These are phyloP conservation scores for Lycia hirtaria DNA, from an alignment of 2,888 invertebrate species.

Conservation along the genomic window DNA sequence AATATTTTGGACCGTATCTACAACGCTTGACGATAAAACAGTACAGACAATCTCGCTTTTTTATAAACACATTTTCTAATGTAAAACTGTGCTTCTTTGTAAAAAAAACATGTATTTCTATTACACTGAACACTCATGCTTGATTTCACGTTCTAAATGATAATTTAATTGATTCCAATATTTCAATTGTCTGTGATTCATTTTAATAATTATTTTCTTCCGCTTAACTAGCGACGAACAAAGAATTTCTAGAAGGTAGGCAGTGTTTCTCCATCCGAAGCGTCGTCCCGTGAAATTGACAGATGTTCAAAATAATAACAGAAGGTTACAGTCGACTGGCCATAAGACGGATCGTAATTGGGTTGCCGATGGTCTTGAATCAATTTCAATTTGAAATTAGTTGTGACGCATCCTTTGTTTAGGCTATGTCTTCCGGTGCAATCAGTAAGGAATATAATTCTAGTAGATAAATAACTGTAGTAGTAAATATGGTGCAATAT, in stretches of 20 bases:
- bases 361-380: slow-evolving; percentile 54
- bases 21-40: too few relatives aligned
- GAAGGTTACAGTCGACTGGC: slow-evolving; percentile 57
- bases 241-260: slow-evolving; percentile 60
- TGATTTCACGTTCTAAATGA: slow-evolving; percentile 33
- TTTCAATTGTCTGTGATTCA: slow-evolving; percentile 59
- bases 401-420: slow-evolving; percentile 33
- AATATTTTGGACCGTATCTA: too few relatives aligned
- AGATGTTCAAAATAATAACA: slow-evolving; percentile 73
- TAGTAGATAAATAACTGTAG: not conserved
- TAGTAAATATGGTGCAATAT: not conserved
- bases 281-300: slow-evolving; percentile 70
- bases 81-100: too few relatives aligned
- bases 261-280: slow-evolving; percentile 60
- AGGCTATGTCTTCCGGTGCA: slow-evolving; percentile 21
- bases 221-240: slow-evolving; percentile 69
- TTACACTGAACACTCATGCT: too few relatives aligned
- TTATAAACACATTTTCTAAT: too few relatives aligned
- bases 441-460: not conserved
- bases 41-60: too few relatives aligned
- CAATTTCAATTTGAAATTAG: slow-evolving; percentile 50
- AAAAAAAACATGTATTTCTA: too few relatives aligned
- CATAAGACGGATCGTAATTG: slow-evolving; percentile 54
- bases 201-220: slow-evolving; percentile 72
- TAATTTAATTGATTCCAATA: slow-evolving; percentile 45